These are phyloP conservation scores for Pseudomyrmex cubaensis DNA, from an alignment of 1,140 invertebrate genomes.

Conservation along the genomic window DNA sequence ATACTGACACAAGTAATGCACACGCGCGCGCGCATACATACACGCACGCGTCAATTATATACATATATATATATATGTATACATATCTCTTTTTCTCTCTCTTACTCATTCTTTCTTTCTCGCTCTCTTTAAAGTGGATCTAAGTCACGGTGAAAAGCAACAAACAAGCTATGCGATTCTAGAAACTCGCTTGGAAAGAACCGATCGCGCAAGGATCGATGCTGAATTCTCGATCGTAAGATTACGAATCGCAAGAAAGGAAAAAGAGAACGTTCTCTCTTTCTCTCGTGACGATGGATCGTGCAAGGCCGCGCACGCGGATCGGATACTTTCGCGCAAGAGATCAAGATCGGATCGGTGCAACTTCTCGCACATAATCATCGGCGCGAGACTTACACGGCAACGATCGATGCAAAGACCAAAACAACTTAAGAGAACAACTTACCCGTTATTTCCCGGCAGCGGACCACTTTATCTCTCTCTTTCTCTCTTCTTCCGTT, in stretches of 20 bases:
- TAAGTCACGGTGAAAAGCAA: slow-evolving; percentile 81
- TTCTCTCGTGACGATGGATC: not conserved
- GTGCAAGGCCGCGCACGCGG: slow-evolving; percentile 10
- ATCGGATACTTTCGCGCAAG: slow-evolving; percentile 23
- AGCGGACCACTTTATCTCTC: not conserved
- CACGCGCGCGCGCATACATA: not conserved
- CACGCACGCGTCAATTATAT: not conserved
- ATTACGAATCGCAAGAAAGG: not conserved
- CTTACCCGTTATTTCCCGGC: slow-evolving; percentile 61
- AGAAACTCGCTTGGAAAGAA: slow-evolving; percentile 3
- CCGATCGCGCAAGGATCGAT: slow-evolving; percentile 15
- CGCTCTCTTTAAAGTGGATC: slow-evolving; percentile 75
- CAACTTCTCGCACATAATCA: not conserved
- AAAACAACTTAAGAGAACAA: slow-evolving; percentile 42
- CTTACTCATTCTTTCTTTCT: not conserved
- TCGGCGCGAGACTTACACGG: slow-evolving; percentile 26
- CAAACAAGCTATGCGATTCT: slow-evolving; percentile 63
- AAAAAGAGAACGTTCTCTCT: not conserved
- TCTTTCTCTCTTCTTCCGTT: slow-evolving; percentile 13
- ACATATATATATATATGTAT: not conserved
- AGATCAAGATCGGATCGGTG: slow-evolving; percentile 12
- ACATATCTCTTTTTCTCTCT: not conserved
- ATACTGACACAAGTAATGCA: not conserved
- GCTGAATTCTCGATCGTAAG: slow-evolving; percentile 6
- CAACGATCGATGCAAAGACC: slow-evolving; percentile 25